These are phyloP conservation scores for Aphelenchoides besseyi DNA, from an alignment of 1,140 invertebrate genomes.

Conservation along the genomic window DNA sequence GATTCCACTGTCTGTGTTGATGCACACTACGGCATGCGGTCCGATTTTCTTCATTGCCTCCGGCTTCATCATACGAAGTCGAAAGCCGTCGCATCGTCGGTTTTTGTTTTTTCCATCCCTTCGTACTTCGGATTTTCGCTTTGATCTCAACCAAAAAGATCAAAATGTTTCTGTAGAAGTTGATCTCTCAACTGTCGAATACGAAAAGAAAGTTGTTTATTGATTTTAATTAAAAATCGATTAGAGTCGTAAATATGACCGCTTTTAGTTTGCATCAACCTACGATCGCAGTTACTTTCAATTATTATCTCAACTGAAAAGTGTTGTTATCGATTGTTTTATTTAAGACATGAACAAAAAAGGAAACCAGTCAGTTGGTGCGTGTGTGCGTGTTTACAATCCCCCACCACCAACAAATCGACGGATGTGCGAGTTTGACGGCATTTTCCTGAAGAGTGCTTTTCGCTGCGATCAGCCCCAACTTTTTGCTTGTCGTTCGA, in stretches of 20 bases:
- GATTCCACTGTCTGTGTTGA: background rate
- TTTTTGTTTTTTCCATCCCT: background rate
- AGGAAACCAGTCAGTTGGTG: background rate
- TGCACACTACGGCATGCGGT: background rate
- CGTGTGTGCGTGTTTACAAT: constrained; percentile 1
- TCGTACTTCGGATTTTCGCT: background rate
- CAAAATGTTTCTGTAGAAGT: too few relatives aligned
- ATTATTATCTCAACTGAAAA: too few relatives aligned
- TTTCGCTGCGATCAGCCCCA: background rate
- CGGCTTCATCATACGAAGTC: too few relatives aligned
- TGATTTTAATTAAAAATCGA: too few relatives aligned
- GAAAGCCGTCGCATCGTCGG: background rate
- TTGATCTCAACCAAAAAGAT: background rate
- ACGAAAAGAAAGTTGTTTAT: too few relatives aligned
- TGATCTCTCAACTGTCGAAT: background rate
- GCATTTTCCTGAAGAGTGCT: background rate
- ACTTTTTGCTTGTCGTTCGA: background rate
- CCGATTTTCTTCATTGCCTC: background rate
- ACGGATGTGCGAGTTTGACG: background rate
- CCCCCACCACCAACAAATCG: background rate
- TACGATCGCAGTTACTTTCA: too few relatives aligned
- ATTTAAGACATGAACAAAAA: too few relatives aligned
- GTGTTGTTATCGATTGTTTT: too few relatives aligned
- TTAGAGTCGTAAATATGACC: too few relatives aligned
- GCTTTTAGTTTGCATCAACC: background rate